phyloP scores from a whole-genome alignment of 2,113 vertebrate species.

The Ceratotherium simum region DNA sequence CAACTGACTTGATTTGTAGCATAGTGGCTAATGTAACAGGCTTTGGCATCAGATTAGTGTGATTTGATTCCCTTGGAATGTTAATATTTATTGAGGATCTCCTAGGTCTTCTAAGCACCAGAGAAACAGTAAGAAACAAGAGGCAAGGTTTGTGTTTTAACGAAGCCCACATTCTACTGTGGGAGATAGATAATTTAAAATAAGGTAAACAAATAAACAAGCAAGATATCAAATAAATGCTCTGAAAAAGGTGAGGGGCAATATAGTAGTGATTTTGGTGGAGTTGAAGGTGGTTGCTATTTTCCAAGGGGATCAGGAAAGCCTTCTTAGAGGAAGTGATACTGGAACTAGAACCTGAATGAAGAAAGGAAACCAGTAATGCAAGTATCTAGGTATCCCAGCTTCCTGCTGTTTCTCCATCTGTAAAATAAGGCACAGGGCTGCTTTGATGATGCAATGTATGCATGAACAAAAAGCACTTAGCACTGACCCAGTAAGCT shows the following conservation, averaged over 20 bases:
- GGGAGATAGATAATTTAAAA: background rate
- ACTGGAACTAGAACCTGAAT: background rate
- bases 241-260: background rate
- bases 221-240: background rate
- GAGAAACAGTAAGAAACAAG: slow-evolving; percentile 39
- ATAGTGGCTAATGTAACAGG: background rate
- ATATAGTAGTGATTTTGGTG: background rate
- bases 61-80: background rate
- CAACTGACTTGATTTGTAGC: background rate
- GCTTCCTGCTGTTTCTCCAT: background rate
- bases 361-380: background rate
- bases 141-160: background rate
- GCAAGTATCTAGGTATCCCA: background rate
- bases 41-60: background rate
- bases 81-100: background rate
- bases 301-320: background rate
- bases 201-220: background rate
- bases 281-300: background rate
- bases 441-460: background rate
- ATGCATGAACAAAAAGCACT: background rate
- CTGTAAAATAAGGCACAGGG: background rate
- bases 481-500: background rate
- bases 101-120: background rate
- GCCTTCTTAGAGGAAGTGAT: background rate
- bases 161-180: background rate